Conservation (phyloP, 2,888 invertebrate genomes). For the Drosophila limbata region DNA sequence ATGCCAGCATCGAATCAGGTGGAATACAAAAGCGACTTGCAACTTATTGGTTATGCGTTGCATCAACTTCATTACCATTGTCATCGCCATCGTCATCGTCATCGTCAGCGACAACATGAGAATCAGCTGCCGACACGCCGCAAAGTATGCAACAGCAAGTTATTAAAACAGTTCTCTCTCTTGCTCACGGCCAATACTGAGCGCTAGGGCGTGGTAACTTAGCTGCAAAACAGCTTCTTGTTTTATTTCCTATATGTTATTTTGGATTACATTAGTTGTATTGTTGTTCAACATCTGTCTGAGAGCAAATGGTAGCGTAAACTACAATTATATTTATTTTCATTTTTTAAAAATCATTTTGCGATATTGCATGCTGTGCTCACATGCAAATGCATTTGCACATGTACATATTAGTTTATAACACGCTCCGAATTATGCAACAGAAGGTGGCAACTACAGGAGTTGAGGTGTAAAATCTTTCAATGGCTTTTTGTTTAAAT, state of each 20-base stretch:
- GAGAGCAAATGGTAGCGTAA: neutral
- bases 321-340: neutral
- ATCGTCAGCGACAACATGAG: neutral
- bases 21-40: neutral
- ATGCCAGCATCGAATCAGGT: neutral
- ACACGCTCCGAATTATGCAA: neutral
- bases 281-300: neutral
- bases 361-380: constrained; percentile 7
- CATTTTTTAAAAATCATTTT: neutral
- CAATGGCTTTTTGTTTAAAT: constrained; percentile 3
- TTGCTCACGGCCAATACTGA: neutral
- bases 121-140: neutral
- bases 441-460: constrained; percentile 3
- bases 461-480: constrained; percentile 11
- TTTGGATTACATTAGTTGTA: neutral
- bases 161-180: neutral
- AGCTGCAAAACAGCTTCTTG: neutral
- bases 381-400: neutral
- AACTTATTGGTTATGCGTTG: neutral
- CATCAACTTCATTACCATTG: neutral
- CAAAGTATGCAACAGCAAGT: constrained; percentile 4
- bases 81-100: neutral
- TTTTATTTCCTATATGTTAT: neutral
- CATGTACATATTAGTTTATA: neutral
- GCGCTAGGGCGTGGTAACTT: neutral